A percentile compares a stretch with the other conserved stretches of the same genome.
These are phyloP conservation scores for Caenorhabditis inopinata DNA, from an alignment of 1,140 invertebrate species.

Conservation along the genomic window DNA sequence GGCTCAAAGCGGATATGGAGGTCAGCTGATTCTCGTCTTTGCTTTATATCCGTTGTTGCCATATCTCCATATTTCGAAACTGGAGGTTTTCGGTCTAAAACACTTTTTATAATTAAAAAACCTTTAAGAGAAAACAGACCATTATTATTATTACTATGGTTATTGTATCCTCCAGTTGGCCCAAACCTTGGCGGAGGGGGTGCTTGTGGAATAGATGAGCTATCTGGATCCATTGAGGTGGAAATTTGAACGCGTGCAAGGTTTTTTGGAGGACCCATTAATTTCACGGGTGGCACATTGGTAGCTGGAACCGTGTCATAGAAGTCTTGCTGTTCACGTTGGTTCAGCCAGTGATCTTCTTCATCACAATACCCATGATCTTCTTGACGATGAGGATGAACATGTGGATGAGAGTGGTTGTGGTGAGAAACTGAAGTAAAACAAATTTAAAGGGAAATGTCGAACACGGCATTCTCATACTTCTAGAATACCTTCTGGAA, in stretches of 20 bases:
- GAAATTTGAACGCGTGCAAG: slow-evolving; percentile 18
- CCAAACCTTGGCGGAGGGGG: neutral
- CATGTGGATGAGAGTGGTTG: neutral
- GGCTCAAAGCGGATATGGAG: slow-evolving; percentile 13
- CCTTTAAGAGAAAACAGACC: too few species aligned
- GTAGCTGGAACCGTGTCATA: neutral
- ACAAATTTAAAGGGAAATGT: too few species aligned
- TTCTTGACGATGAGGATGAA: slow-evolving; percentile 5
- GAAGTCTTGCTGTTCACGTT: neutral
- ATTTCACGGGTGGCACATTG: neutral
- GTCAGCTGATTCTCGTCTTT: neutral
- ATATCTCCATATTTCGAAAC: slow-evolving; percentile 14
- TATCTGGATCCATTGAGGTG: neutral
- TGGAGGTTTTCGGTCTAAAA: neutral
- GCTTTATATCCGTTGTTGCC: neutral
- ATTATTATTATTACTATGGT: slow-evolving; percentile 1
- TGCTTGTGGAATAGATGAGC: neutral
- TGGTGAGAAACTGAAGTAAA: neutral
- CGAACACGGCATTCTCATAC: too few species aligned
- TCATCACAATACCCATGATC: slow-evolving; percentile 15
- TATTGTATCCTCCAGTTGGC: slow-evolving; percentile 3
- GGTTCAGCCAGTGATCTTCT: slow-evolving; percentile 7
- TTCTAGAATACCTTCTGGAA: too few species aligned
- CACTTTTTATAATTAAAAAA: too few species aligned
- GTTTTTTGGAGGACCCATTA: slow-evolving; percentile 14